Percentiles rank a stretch among this genome's conserved stretches.
phyloP scores from a whole-genome alignment of 2,113 vertebrate genomes.

The Paradisaea rubra region DNA sequence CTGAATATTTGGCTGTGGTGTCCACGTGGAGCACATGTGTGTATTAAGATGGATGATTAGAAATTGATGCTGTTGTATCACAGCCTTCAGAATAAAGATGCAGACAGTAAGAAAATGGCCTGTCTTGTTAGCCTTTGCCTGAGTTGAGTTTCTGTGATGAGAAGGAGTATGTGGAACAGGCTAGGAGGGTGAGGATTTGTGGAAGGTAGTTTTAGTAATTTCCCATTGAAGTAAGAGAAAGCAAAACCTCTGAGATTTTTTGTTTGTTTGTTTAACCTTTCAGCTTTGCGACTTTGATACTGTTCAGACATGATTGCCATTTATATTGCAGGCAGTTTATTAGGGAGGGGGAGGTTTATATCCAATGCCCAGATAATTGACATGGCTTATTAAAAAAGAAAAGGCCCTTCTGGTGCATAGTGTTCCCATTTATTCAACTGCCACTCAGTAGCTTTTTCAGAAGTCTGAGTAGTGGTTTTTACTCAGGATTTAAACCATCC shows the following conservation, averaged over 20 bases:
- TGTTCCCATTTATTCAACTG: background rate
- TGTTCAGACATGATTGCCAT: background rate
- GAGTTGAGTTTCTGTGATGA: background rate
- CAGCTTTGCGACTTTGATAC: background rate
- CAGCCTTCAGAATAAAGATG: background rate
- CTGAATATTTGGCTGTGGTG: background rate
- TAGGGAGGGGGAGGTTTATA: background rate
- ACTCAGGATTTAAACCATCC: background rate
- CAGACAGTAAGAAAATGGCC: background rate
- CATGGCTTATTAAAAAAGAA: background rate
- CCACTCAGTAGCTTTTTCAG: background rate
- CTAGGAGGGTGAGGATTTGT: background rate
- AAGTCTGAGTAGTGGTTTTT: background rate
- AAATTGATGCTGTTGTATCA: background rate
- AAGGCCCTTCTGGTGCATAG: background rate
- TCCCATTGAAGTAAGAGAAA: background rate
- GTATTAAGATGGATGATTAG: background rate
- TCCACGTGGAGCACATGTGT: fast-evolving
- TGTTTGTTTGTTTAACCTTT: background rate
- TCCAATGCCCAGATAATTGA: background rate
- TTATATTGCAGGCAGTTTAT: background rate
- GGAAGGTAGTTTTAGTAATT: background rate
- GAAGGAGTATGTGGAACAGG: background rate
- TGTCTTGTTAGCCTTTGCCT: background rate
- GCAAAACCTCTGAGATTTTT: background rate